Evolutionary conservation across 1,140 invertebrate genomes (phyloP).

Genomic region (Brachionus calyciflorus): DNA sequence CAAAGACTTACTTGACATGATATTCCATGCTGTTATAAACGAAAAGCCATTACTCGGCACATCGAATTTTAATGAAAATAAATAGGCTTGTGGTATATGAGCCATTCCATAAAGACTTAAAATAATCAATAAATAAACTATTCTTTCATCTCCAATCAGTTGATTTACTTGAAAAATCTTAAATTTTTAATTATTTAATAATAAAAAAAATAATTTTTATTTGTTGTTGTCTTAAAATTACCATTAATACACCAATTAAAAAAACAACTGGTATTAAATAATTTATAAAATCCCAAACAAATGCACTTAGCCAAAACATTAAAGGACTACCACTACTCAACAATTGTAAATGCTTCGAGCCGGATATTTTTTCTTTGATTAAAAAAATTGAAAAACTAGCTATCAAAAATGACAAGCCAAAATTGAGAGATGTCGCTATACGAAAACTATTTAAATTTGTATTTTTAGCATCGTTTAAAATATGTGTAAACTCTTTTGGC

Average conservation of each 20-base stretch:
- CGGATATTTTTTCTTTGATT: constrained; percentile 40
- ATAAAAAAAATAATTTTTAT: not conserved
- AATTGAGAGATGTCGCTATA: not conserved
- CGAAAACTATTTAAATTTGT: constrained; percentile 6
- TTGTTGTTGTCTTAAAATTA: no score
- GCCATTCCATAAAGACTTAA: constrained; percentile 59
- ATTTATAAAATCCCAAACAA: constrained; percentile 68
- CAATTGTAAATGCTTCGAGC: constrained; percentile 47
- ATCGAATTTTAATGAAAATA: constrained; percentile 56
- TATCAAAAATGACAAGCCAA: constrained; percentile 34
- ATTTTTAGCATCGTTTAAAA: not conserved
- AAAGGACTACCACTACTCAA: constrained; percentile 65
- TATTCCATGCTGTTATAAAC: constrained; percentile 50
- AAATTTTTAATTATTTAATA: not conserved
- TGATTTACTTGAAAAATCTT: not conserved
- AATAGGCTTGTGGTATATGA: constrained; percentile 55
- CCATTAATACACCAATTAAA: constrained; percentile 49
- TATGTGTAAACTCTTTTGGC: not conserved
- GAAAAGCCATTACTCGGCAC: constrained; percentile 55
- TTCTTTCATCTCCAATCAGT: not conserved
- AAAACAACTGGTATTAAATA: constrained; percentile 54
- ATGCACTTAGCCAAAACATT: constrained; percentile 70
- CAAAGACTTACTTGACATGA: constrained; percentile 41
- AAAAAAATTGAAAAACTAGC: constrained; percentile 33
- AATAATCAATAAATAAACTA: constrained; percentile 43